Evolutionary conservation across 2,888 invertebrate species (phyloP).

Genomic region (Drosophila kuntzei): DNA sequence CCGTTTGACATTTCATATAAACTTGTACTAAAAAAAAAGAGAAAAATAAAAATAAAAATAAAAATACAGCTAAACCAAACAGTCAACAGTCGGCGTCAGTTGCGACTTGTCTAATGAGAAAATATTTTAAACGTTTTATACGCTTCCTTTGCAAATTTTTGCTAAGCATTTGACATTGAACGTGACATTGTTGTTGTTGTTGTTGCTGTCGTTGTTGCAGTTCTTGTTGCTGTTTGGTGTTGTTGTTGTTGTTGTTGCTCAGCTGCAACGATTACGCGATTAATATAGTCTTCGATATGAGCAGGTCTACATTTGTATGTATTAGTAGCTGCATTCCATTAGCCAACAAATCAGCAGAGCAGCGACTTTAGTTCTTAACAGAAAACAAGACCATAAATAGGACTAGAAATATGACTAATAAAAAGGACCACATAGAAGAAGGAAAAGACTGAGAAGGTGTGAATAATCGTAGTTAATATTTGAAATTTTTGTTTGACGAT

Average conservation of each 20-base stretch:
- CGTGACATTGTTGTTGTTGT: slow-evolving; percentile 74
- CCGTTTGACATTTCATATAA: slow-evolving; percentile 78
- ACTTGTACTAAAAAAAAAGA: slow-evolving; percentile 55
- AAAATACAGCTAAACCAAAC: slow-evolving; percentile 27
- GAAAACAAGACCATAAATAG: slow-evolving; percentile 39
- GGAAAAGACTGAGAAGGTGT: background rate
- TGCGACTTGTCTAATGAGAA: slow-evolving; percentile 73
- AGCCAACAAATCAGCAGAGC: slow-evolving; percentile 10
- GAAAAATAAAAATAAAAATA: slow-evolving; percentile 3
- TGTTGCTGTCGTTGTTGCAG: slow-evolving; percentile 32
- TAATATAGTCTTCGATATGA: slow-evolving; percentile 57
- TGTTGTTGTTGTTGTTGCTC: slow-evolving; percentile 37
- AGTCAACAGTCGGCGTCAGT: slow-evolving; percentile 43
- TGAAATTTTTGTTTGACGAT: too few relatives aligned
- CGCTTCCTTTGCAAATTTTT: slow-evolving; percentile 79
- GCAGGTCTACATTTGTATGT: too few relatives aligned
- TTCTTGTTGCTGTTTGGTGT: slow-evolving; percentile 16
- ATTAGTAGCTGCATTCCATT: slow-evolving; percentile 51
- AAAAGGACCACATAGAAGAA: too few relatives aligned
- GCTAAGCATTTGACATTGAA: slow-evolving; percentile 75
- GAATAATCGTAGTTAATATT: background rate
- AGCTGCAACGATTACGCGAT: slow-evolving; percentile 73
- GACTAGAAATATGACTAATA: slow-evolving; percentile 41
- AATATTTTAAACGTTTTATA: slow-evolving; percentile 79
- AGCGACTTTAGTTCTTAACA: slow-evolving; percentile 1